Evolutionary conservation across 2,113 vertebrate species (phyloP), one percentile per base, ranked within the genome.

Genomic region (Rostratula benghalensis): DNA sequence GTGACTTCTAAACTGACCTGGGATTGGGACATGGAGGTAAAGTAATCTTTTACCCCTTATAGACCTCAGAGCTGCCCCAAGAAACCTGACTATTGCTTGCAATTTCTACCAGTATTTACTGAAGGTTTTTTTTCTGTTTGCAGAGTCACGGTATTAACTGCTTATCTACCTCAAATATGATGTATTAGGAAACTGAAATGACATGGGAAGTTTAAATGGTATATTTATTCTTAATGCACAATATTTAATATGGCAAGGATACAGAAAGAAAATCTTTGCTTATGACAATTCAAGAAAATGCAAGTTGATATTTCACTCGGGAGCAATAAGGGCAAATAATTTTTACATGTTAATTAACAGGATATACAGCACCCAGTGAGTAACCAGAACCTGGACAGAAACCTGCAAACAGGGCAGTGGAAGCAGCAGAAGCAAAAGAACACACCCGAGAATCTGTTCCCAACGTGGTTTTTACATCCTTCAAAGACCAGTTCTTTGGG

Each of bases 401-500:
- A 54, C 12, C 33, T n/a, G 56, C 60, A 83, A 50, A 61, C 13
- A 45, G 1, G 0, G 7, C 33, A 79, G 5, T n/a, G 9, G 24
- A 89, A 68, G 21, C 3, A 87, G 16, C 10, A 70, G 28, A 39
- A 74, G 80, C 33, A 74, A 41, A 93, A 25, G 10, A 65, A 35
- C 63, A 20, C 1, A 3, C 3, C n/a, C 6, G 7, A 71, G 9
- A 64, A 39, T 51, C 43, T 64, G 31, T 33, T 80, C 25, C 35
- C 80, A 9, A 9, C 0, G 0, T 14, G 9, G 2, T n/a, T 65
- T 53, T 67, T 45, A 57, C 11, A 54, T 21, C 75, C 25, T 46
- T 46, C 13, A 83, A 53, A 57, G 12, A 74, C 25, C 16, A 83
- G 27, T 33, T 81, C 33, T n/a, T n/a, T 28, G 8, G 17, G 8